Percentiles rank a stretch among this genome's conserved stretches.
Evolutionary conservation across 2,113 vertebrate genomes (phyloP).

Genomic region (Zeus faber): DNA sequence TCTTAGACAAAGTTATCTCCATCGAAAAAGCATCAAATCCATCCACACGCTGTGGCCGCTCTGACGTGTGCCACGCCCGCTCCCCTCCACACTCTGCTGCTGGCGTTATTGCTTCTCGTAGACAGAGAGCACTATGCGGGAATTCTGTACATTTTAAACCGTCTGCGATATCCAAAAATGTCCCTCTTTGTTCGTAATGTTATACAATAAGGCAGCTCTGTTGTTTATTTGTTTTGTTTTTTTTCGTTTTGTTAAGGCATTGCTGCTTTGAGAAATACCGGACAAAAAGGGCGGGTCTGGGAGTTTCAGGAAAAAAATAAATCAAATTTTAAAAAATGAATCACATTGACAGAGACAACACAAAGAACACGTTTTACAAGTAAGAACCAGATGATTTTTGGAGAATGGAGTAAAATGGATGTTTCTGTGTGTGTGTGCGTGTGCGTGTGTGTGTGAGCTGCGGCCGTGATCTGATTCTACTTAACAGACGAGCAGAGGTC

Average conservation of each 20-base stretch:
- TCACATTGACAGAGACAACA: conserved; percentile 27
- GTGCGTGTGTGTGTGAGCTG: conserved; percentile 52
- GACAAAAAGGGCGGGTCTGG: too few species aligned
- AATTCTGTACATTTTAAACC: conserved; percentile 48
- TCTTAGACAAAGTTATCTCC: conserved; percentile 82
- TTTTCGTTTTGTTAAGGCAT: conserved; percentile 70
- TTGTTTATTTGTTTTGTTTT: conserved; percentile 43
- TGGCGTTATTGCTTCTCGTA: conserved; percentile 84
- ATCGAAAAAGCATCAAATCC: conserved; percentile 89
- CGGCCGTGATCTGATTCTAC: conserved; percentile 61
- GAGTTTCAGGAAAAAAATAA: conserved; percentile 32
- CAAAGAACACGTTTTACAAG: conserved; percentile 43
- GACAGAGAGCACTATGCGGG: conserved; percentile 47
- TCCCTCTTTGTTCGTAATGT: conserved; percentile 53
- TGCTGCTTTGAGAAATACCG: conserved; percentile 65
- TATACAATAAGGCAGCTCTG: conserved; percentile 72
- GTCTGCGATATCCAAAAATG: conserved; percentile 45
- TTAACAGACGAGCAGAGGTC: conserved; percentile 61
- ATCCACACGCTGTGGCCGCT: conserved; percentile 81
- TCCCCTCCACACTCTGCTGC: conserved; percentile 45
- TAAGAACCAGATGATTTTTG: conserved; percentile 37
- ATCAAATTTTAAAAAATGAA: conserved; percentile 16
- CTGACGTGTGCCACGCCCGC: conserved; percentile 33
- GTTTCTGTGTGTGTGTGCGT: conserved; percentile 40
- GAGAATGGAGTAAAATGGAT: conserved; percentile 16